phyloP scores from a whole-genome alignment of 2,113 vertebrate genomes.

The Dromas ardeola region DNA sequence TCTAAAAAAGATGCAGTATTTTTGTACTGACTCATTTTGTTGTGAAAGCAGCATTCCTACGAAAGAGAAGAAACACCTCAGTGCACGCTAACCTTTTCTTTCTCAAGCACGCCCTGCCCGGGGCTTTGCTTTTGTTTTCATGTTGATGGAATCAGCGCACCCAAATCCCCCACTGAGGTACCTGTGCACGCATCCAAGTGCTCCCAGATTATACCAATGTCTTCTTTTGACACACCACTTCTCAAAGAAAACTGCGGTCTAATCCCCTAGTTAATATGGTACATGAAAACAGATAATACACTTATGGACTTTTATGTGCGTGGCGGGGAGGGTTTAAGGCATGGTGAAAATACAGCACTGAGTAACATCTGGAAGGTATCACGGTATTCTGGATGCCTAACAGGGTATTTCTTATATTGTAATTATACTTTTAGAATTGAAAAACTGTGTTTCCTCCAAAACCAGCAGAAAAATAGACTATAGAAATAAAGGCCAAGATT shows the following conservation, averaged over 20 bases:
- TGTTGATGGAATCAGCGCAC: background rate
- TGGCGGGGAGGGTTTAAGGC: background rate
- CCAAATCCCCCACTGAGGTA: background rate
- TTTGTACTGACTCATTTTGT: background rate
- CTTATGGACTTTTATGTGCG: background rate
- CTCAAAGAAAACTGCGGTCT: constrained; percentile 19
- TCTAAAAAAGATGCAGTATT: background rate
- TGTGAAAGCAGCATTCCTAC: background rate
- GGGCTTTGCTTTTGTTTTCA: background rate
- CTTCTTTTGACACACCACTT: background rate
- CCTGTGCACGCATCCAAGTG: background rate
- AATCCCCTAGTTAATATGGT: constrained; percentile 27
- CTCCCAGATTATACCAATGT: background rate
- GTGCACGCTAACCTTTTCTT: background rate
- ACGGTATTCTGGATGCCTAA: background rate
- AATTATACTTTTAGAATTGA: background rate
- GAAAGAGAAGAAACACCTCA: background rate
- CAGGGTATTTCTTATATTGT: background rate
- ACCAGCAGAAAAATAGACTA: background rate
- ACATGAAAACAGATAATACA: background rate
- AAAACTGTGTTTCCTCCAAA: background rate
- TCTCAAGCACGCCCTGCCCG: background rate
- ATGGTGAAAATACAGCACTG: background rate
- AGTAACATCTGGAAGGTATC: background rate
- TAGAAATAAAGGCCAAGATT: background rate